Percentiles rank a stretch among this genome's conserved stretches.
These are phyloP conservation scores for Lamproptera curius DNA, from an alignment of 2,888 invertebrate species.

Conservation along the genomic window DNA sequence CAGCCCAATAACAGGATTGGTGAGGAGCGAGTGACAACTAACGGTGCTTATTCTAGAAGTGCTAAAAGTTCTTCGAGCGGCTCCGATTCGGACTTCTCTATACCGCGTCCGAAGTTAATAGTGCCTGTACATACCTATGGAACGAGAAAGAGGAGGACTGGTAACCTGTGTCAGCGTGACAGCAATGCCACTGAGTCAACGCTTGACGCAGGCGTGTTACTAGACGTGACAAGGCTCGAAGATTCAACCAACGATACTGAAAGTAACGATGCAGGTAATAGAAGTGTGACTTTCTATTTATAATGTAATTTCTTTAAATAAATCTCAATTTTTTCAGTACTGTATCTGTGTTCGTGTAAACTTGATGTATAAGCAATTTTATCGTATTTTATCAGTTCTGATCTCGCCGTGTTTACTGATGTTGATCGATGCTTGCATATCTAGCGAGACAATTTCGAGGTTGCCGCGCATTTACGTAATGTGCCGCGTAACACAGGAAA, in stretches of 20 bases:
- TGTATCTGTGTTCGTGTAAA: background rate
- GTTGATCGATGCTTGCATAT: conserved; percentile 44
- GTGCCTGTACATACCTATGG: conserved; percentile 94
- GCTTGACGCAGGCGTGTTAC: conserved; percentile 60
- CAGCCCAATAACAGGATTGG: conserved; percentile 49
- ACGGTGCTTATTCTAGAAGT: conserved; percentile 56
- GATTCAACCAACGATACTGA: conserved; percentile 43
- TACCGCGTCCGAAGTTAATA: conserved; percentile 91
- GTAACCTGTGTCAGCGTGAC: conserved; percentile 80
- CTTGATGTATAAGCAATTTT: conserved; percentile 3
- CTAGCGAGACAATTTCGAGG: conserved; percentile 35
- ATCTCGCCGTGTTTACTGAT: conserved; percentile 39
- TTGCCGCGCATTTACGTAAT: conserved; percentile 27
- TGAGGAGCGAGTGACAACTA: conserved; percentile 52
- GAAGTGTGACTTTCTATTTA: too few relatives aligned
- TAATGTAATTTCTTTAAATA: too few relatives aligned
- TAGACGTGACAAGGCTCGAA: conserved; percentile 63
- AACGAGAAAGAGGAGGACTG: conserved; percentile 86
- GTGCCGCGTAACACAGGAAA: background rate
- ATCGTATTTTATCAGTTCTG: conserved; percentile 28
- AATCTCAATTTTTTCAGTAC: background rate
- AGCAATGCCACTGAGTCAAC: conserved; percentile 67
- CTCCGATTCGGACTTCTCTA: conserved; percentile 84
- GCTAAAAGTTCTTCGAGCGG: conserved; percentile 75
- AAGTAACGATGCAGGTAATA: conserved; percentile 60